These are phyloP conservation scores for Labroides dimidiatus DNA, from an alignment of 2,797 vertebrate genomes.

Conservation along the genomic window DNA sequence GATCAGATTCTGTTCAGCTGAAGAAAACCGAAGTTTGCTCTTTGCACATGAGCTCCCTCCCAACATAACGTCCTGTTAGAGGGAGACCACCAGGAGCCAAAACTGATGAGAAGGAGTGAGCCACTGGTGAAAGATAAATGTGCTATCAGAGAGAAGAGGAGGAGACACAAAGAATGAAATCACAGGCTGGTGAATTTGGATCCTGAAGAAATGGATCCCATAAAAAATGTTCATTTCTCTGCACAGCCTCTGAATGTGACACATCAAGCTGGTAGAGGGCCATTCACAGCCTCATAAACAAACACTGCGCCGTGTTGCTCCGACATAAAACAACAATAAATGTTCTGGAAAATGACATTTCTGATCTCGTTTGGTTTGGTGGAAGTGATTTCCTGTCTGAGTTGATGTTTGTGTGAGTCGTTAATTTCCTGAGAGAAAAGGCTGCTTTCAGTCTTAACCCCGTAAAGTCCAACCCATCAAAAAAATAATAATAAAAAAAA, in stretches of 20 bases:
- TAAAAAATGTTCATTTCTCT: slow-evolving; percentile 13
- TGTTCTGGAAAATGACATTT: neutral
- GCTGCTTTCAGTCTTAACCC: neutral
- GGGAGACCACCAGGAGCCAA: neutral
- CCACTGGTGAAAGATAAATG: neutral
- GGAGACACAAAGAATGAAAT: neutral
- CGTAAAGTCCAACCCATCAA: too few species aligned
- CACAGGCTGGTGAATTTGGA: slow-evolving; percentile 2
- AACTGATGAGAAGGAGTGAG: slow-evolving; percentile 10
- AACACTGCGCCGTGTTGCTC: slow-evolving; percentile 11
- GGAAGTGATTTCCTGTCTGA: slow-evolving; percentile 14
- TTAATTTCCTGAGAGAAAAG: slow-evolving; percentile 5
- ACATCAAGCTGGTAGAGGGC: slow-evolving; percentile 12
- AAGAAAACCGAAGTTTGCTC: neutral
- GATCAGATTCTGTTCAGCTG: neutral
- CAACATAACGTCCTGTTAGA: neutral
- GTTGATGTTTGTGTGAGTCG: neutral
- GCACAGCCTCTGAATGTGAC: slow-evolving; percentile 12
- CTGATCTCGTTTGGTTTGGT: slow-evolving; percentile 8
- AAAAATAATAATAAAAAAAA: too few species aligned
- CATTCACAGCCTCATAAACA: slow-evolving; percentile 25
- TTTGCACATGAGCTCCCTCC: neutral
- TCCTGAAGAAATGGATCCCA: slow-evolving; percentile 1
- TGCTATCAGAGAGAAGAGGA: too few species aligned
- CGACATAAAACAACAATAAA: slow-evolving; percentile 23